Conservation (phyloP, 1,140 invertebrate genomes). For the Diorhabda elongata region DNA sequence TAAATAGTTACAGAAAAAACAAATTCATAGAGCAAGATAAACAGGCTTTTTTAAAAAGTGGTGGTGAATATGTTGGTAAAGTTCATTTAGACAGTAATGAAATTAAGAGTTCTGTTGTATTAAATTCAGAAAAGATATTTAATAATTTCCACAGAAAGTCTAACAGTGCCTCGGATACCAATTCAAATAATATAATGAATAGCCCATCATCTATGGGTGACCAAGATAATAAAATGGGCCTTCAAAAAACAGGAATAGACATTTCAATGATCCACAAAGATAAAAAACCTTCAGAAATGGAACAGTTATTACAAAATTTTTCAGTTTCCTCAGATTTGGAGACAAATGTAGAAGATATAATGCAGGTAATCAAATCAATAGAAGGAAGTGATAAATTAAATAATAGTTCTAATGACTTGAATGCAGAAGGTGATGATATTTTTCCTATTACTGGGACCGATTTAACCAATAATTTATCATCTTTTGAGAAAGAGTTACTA, state of each 20-base stretch:
- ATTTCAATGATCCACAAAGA: conserved; percentile 34
- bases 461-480: conserved; percentile 45
- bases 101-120: conserved; percentile 26
- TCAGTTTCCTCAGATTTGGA: conserved; percentile 49
- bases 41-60: conserved; percentile 15
- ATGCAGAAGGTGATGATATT: conserved; percentile 54
- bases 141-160: conserved; percentile 20
- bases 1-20: conserved; percentile 33
- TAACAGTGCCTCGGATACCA: conserved; percentile 34
- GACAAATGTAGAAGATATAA: conserved; percentile 58
- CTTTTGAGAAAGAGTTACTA: conserved; percentile 56
- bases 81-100: conserved; percentile 25
- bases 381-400: conserved; percentile 52
- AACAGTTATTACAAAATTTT: conserved; percentile 52
- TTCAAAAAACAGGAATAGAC: conserved; percentile 45
- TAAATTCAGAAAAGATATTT: conserved; percentile 25
- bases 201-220: conserved; percentile 60
- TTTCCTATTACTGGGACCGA: conserved; percentile 51
- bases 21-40: conserved; percentile 14
- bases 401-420: conserved; percentile 41
- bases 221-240: conserved; percentile 62
- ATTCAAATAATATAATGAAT: conserved; percentile 42
- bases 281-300: conserved; percentile 49
- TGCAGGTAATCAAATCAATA: conserved; percentile 65
- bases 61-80: conserved; percentile 12